A percentile compares a stretch with the other conserved stretches of the same genome.
Evolutionary conservation across 2,797 vertebrate genomes (phyloP).

Genomic region (Acanthurus tractus): DNA sequence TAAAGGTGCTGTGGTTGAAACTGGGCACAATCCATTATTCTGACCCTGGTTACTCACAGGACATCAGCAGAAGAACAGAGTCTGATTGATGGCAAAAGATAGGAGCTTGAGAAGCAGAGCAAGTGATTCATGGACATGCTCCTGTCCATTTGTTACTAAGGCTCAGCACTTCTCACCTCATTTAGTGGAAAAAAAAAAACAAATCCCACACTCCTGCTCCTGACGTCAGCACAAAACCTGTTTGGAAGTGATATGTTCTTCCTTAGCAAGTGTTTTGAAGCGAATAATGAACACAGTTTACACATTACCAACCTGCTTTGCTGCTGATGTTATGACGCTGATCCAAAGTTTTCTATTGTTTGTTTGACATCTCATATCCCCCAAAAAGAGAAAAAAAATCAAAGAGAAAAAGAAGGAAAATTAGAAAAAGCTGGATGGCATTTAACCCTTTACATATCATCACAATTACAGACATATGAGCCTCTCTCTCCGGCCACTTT

Average conservation of each 20-base stretch:
- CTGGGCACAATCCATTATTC: conserved; percentile 48
- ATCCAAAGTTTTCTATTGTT: not conserved
- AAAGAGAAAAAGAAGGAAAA: not conserved
- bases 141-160: conserved; percentile 53
- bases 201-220: not conserved
- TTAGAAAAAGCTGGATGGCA: not conserved
- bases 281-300: conserved; percentile 28
- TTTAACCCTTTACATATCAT: conserved; percentile 15
- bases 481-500: not conserved
- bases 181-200: conserved; percentile 50
- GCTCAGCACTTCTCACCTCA: conserved; percentile 49
- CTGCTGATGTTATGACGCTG: not conserved
- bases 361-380: not conserved
- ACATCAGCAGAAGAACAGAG: conserved; percentile 42
- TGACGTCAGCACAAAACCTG: conserved; percentile 26
- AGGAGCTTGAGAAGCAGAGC: conserved; percentile 57
- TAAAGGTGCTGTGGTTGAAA: conserved; percentile 52
- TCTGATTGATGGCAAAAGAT: conserved; percentile 59
- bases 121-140: conserved; percentile 60
- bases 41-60: conserved; percentile 42
- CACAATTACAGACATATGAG: conserved; percentile 23
- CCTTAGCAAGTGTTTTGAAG: conserved; percentile 17
- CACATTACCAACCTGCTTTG: not conserved
- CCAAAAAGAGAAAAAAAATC: not conserved
- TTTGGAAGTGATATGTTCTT: conserved; percentile 1